Percentiles rank a stretch among this genome's conserved stretches.
Evolutionary conservation across 37 sponge, comb jelly and placozoan genomes (phyloP).

Genomic region (Agelas oroides): DNA sequence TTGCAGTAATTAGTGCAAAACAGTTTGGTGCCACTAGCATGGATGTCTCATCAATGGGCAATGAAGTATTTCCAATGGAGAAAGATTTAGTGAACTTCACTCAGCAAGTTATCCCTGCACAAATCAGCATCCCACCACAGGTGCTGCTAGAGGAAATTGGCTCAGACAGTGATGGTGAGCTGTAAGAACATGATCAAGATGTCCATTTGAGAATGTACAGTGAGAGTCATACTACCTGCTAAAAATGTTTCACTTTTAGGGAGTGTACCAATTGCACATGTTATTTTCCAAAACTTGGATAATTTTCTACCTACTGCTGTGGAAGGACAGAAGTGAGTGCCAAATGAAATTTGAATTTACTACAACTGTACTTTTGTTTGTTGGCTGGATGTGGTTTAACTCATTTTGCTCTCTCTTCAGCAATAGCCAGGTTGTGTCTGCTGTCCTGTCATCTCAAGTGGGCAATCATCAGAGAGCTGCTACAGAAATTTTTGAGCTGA

Average conservation of each 20-base stretch:
- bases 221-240: too few species aligned
- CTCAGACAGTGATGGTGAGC: too few species aligned
- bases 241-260: too few species aligned
- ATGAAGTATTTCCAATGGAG: neutral
- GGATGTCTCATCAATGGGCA: too few species aligned
- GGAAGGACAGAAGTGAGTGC: neutral
- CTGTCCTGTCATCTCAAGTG: slow-evolving; percentile 59
- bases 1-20: too few species aligned
- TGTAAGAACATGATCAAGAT: too few species aligned
- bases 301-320: neutral
- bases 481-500: neutral
- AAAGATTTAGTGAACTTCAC: slow-evolving; percentile 39
- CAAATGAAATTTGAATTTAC: neutral
- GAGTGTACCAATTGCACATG: neutral
- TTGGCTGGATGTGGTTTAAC: too few species aligned
- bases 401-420: neutral
- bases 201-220: too few species aligned
- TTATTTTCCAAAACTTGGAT: neutral
- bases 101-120: neutral
- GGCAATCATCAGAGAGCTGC: neutral
- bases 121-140: neutral
- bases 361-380: too few species aligned
- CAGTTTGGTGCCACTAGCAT: too few species aligned
- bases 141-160: neutral
- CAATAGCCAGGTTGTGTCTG: slow-evolving; percentile 33